A percentile compares a stretch with the other conserved stretches of the same genome.
These are phyloP conservation scores for Megaustenia siamemsis DNA, from an alignment of 2,888 invertebrate genomes.

Conservation along the genomic window DNA sequence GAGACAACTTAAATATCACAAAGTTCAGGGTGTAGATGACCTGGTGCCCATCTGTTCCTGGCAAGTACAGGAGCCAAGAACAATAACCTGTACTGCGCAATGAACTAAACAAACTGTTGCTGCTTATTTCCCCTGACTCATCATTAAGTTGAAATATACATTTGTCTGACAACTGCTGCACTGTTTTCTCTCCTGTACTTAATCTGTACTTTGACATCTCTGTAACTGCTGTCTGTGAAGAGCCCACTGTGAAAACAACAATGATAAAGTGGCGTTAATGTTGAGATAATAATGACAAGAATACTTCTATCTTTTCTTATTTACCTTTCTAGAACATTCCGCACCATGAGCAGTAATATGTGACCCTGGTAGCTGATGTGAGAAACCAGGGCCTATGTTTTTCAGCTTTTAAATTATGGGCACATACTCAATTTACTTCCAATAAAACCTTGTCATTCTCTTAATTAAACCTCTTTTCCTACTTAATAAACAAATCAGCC, in stretches of 20 bases:
- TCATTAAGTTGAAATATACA: background rate
- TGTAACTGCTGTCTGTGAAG: background rate
- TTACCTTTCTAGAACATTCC: too few relatives aligned
- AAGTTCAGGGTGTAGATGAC: slow-evolving; percentile 10
- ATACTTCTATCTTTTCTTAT: too few relatives aligned
- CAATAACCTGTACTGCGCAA: slow-evolving; percentile 5
- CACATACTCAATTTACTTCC: too few relatives aligned
- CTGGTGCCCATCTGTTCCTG: background rate
- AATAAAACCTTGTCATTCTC: too few relatives aligned
- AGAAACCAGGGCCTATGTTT: too few relatives aligned
- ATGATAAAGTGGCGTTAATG: too few relatives aligned
- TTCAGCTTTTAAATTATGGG: too few relatives aligned
- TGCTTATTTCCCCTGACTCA: slow-evolving; percentile 18
- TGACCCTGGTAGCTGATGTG: too few relatives aligned
- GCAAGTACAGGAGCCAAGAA: slow-evolving; percentile 10
- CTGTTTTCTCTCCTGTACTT: background rate
- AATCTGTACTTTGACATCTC: background rate
- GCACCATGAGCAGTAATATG: too few relatives aligned
- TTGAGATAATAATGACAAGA: too few relatives aligned
- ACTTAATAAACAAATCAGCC: too few relatives aligned
- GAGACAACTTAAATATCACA: background rate
- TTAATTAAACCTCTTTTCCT: too few relatives aligned
- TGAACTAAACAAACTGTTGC: background rate
- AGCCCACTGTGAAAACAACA: background rate
- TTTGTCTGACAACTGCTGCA: background rate